phyloP scores from a whole-genome alignment of 1,140 invertebrate species.

The Drosophila neocordata region DNA sequence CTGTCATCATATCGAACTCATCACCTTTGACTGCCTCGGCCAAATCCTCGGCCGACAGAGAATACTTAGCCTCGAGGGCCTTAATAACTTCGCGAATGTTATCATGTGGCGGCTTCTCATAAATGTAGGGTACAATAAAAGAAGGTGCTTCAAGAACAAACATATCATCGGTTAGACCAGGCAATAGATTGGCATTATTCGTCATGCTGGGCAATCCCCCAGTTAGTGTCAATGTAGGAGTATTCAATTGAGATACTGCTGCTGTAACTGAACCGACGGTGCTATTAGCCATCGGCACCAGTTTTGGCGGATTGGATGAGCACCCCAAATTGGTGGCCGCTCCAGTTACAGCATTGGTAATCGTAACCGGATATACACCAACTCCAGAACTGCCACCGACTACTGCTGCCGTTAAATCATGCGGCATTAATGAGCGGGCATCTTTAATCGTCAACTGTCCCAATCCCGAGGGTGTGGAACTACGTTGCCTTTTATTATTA shows the following conservation, averaged over 20 bases:
- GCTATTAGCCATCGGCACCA: constrained; percentile 38
- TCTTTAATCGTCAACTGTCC: constrained; percentile 80
- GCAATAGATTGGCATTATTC: constrained; percentile 85
- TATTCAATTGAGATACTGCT: constrained; percentile 44
- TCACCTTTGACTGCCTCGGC: constrained; percentile 80
- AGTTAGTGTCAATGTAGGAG: constrained; percentile 71
- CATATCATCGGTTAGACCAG: constrained; percentile 93
- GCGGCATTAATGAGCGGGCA: constrained; percentile 77
- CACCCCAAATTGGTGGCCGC: constrained; percentile 59
- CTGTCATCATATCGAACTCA: constrained; percentile 81
- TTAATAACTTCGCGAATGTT: constrained; percentile 90
- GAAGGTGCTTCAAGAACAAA: constrained; percentile 95
- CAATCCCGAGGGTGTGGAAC: constrained; percentile 54
- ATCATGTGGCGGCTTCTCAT: constrained; percentile 92
- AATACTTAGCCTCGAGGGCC: constrained; percentile 86
- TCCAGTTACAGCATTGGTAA: constrained; percentile 77
- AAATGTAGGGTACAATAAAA: constrained; percentile 96
- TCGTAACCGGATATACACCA: constrained; percentile 71
- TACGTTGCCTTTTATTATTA: constrained; percentile 70
- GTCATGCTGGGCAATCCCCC: constrained; percentile 69
- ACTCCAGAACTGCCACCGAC: constrained; percentile 21
- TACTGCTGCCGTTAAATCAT: constrained; percentile 37
- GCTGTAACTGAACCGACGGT: neutral
- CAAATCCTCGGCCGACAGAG: constrained; percentile 84
- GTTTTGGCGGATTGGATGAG: constrained; percentile 57